Evolutionary conservation across 2,113 vertebrate species (phyloP), one percentile per base, ranked within the genome.

Genomic region (Pycnonotus jocosus): DNA sequence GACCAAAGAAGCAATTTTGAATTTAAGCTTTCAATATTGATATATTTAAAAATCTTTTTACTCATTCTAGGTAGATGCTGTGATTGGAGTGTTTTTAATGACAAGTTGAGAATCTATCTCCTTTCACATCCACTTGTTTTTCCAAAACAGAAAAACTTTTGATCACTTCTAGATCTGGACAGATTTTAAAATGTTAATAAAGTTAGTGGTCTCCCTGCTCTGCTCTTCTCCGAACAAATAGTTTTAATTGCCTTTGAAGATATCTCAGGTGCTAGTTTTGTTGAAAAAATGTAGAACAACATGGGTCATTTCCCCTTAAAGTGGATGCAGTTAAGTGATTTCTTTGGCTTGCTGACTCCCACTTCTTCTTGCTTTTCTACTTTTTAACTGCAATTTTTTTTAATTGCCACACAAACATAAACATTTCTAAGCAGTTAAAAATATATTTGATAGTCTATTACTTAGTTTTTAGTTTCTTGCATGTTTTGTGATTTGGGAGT

Each of bases 201-300:
- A 86, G n/a, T 88, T 66, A 76, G 14, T 15, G 3, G 15, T 86
- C 73, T 74, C 60, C 35, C n/a, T 87, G 25, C 6, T 27, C 9
- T 16, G 5, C 5, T 47, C 42, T 27, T 30, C 30, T 42, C 24
- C 44, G 57, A 70, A 85, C 42, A 76, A 88, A 79, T 79, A 70
- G 9, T 68, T 95, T 94, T 81, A 78, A 81, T 89, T 90, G 47
- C 23, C 72, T 94, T 95, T 77, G 70, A 85, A 80, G n/a, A 50
- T 90, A 66, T 82, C 76, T 94, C 45, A 65, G 45, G 19, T 1
- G 0, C 15, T 90, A 33, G 28, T 87, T 96, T 89, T 93, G 65
- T 42, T 93, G 50, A 81, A 70, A 71, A 81, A 82, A 57, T 76
- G 25, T 90, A 83, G 72, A 92, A 45, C 44, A 91, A 82, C 64